Base-by-base conservation (phyloP, 1,140 invertebrate species). In the Trichonephila clavata region DNA sequence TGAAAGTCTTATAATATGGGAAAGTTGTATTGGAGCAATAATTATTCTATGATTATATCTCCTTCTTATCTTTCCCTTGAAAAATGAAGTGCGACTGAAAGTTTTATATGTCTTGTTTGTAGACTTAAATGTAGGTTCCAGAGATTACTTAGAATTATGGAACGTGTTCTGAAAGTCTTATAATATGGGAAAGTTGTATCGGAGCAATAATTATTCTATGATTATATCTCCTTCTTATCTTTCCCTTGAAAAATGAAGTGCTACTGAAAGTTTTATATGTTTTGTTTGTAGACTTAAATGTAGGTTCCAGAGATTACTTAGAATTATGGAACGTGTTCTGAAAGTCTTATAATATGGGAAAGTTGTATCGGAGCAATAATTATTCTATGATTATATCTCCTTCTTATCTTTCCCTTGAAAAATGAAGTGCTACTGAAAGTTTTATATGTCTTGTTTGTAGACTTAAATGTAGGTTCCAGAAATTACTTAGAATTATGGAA, bases 81-180 rank as follows among this genome's bases (percentile, higher is more conserved):
- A 84, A 0, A 57, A 7, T 84, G 1, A 81, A 81, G 21, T 24
- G 10, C 13, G 13, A 27, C 32, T 14, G 27, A 71, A 16, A 4
- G n/a, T n/a, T 63, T 21, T 21, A 21, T 3, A 39, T 39, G 32
- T 3, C 32, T 39, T 39, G 6, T 63, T 63, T 63, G 20, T 63
- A 21, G n/a, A 63, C 65, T 80, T 57, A 80, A 93, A 80, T 60
- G 92, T 93, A 93, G 92, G 84, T 86, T 86, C 84, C 84, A 86
- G 20, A 61, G 63, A 63, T 86, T 27, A 27, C 59, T 86, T 27
- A 24, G n/a, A 24, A 86, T 63, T 63, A 20, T 32, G 84, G 84
- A 86, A 86, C n/a, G 13, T 86, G 84, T 86, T 86, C 84, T 86
- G 21, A 18, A 63, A 86, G 84, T 39, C 84, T 16, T 50, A 63